Conservation (phyloP, 2,797 vertebrate species). For the Buphagus erythrorhynchus region DNA sequence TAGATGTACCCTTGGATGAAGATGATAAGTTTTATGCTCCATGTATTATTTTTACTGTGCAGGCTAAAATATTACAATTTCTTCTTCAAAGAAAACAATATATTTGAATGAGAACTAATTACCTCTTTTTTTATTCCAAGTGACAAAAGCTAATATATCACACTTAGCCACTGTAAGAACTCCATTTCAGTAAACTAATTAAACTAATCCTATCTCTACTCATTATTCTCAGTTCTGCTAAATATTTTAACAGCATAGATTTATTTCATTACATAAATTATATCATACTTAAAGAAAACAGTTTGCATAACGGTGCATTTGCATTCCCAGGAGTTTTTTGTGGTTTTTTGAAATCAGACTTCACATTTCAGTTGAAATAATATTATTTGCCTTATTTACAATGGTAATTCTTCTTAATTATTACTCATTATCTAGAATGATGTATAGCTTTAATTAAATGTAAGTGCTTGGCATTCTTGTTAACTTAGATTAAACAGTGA, state of each 20-base stretch:
- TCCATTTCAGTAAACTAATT: conserved; percentile 84
- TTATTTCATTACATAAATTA: conserved; percentile 83
- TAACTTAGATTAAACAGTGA: conserved; percentile 64
- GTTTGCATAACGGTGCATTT: conserved; percentile 52
- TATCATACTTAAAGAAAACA: conserved; percentile 78
- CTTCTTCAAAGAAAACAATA: conserved; percentile 77
- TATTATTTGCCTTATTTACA: conserved; percentile 67
- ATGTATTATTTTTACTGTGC: conserved; percentile 34
- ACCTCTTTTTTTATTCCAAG: conserved; percentile 81
- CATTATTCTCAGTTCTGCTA: conserved; percentile 81
- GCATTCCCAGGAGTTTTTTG: conserved; percentile 64
- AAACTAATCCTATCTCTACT: conserved; percentile 83
- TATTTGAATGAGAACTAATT: conserved; percentile 80
- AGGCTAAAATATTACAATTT: conserved; percentile 72
- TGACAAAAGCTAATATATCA: conserved; percentile 85
- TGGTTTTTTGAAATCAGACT: conserved; percentile 66
- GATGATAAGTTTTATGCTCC: conserved; percentile 36
- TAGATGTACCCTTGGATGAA: conserved; percentile 11
- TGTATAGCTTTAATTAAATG: conserved; percentile 81
- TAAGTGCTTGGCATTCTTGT: conserved; percentile 72
- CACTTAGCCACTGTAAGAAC: conserved; percentile 79
- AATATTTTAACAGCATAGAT: conserved; percentile 83
- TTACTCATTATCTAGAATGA: conserved; percentile 79
- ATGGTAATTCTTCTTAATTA: conserved; percentile 77
- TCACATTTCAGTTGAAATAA: conserved; percentile 65